These are phyloP conservation scores for Gobius niger DNA, from an alignment of 2,113 vertebrate genomes.

Conservation along the genomic window DNA sequence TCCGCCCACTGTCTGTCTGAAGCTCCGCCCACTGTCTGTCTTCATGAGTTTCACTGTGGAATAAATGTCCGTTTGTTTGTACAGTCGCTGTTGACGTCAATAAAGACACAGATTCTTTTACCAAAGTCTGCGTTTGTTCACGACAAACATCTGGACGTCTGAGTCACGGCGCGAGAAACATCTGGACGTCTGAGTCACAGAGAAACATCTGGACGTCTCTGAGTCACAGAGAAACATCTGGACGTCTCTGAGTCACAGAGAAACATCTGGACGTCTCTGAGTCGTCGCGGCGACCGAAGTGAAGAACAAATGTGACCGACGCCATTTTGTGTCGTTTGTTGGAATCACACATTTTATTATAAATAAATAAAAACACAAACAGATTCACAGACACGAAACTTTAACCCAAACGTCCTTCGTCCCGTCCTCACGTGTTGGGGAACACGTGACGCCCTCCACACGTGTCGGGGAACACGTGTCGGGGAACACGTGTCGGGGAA, in stretches of 20 bases:
- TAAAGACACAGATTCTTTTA: neutral
- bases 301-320: too few relatives aligned
- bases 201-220: too few relatives aligned
- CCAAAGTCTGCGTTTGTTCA: neutral
- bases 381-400: neutral
- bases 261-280: too few relatives aligned
- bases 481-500: too few relatives aligned
- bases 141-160: neutral
- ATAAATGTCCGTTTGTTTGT: neutral
- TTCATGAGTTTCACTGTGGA: neutral
- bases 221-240: too few relatives aligned
- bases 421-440: too few relatives aligned
- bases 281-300: too few relatives aligned
- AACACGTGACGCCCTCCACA: too few relatives aligned
- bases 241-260: too few relatives aligned
- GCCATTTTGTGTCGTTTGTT: neutral
- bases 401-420: neutral
- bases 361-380: slow-evolving; percentile 7
- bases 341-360: neutral
- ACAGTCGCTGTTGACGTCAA: slow-evolving; percentile 5
- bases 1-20: neutral
- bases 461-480: too few relatives aligned
- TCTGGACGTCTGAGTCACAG: too few relatives aligned
- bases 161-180: too few relatives aligned
- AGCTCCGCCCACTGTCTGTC: slow-evolving; percentile 2